Percentiles rank a stretch among this genome's conserved stretches.
Conservation (phyloP, 2,113 vertebrate genomes). For the Sciurus niger region DNA sequence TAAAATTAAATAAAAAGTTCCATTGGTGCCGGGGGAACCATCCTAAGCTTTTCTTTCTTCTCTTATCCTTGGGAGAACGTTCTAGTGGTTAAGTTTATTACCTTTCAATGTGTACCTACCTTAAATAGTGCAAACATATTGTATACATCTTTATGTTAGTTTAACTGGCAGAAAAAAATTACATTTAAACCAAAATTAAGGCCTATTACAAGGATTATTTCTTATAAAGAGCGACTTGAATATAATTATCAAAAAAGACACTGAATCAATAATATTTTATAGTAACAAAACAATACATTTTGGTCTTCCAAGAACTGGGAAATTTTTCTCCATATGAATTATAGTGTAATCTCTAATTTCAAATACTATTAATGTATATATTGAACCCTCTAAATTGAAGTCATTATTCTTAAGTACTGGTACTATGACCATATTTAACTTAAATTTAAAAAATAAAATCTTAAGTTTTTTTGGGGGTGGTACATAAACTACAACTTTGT, state of each 20-base stretch:
- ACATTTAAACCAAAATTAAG: conserved; percentile 66
- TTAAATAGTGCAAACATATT: conserved; percentile 74
- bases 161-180: conserved; percentile 69
- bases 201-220: conserved; percentile 44
- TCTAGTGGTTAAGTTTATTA: conserved; percentile 76
- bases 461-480: background rate
- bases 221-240: conserved; percentile 22
- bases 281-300: conserved; percentile 82
- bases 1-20: too few species aligned
- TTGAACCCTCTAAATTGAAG: conserved; percentile 68
- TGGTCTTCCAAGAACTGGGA: conserved; percentile 82
- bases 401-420: conserved; percentile 67
- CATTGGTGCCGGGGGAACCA: too few species aligned
- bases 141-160: conserved; percentile 76
- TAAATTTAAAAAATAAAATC: conserved; percentile 61
- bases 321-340: conserved; percentile 85
- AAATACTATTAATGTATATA: conserved; percentile 72
- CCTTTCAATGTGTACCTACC: conserved; percentile 77
- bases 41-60: background rate
- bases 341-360: conserved; percentile 77
- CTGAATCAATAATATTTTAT: conserved; percentile 78
- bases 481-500: conserved; percentile 76
- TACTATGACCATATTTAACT: conserved; percentile 27
- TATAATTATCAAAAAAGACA: conserved; percentile 81
- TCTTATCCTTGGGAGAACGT: conserved; percentile 66